phyloP scores from a whole-genome alignment of 1,140 invertebrate genomes.

The Drosophila lowei region DNA sequence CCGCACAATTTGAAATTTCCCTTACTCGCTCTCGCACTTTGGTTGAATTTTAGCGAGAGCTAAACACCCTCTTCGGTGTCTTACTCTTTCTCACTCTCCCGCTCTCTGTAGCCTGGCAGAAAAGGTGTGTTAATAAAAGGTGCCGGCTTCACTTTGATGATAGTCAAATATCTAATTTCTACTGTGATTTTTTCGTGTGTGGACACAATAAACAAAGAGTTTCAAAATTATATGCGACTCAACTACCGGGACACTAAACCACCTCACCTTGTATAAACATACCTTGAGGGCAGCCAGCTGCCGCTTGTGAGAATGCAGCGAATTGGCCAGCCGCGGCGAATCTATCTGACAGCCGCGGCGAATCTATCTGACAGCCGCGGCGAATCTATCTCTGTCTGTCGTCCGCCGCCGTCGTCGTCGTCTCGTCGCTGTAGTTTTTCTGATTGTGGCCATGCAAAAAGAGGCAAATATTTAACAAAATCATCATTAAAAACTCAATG shows the following conservation, averaged over 20 bases:
- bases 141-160: no score
- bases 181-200: no score
- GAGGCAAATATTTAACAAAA: conserved; percentile 64
- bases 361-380: conserved; percentile 39
- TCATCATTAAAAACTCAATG: conserved; percentile 37
- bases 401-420: conserved; percentile 66
- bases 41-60: conserved; percentile 36
- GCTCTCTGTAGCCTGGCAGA: conserved; percentile 14
- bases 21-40: conserved; percentile 46
- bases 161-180: no score
- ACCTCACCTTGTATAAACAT: no score
- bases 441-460: conserved; percentile 76
- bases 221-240: no score
- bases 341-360: conserved; percentile 19
- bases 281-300: no score
- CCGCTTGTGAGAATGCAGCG: no score
- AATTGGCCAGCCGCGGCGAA: conserved; percentile 13
- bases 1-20: conserved; percentile 36
- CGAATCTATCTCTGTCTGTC: conserved; percentile 72
- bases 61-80: conserved; percentile 4
- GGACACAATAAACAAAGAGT: no score
- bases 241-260: not conserved
- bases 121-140: no score
- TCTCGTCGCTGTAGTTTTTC: conserved; percentile 77
- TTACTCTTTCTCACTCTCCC: conserved; percentile 13